A percentile compares a stretch with the other conserved stretches of the same genome.
Conservation (phyloP, 23 tunicate genomes). For the Botrylloides violaceus region DNA sequence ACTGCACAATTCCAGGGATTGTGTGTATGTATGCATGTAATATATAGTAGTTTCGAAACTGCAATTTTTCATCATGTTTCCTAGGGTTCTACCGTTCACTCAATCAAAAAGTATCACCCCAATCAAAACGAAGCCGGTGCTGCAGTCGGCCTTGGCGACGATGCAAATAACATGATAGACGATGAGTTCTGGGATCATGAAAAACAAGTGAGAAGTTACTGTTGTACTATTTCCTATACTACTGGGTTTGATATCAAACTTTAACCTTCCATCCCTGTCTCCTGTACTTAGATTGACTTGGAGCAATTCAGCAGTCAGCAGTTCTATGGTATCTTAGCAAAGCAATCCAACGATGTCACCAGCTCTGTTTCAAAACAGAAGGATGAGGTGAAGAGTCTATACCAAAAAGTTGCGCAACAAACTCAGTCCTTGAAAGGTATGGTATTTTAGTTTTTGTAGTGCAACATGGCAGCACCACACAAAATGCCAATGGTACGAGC, state of each 20-base stretch:
- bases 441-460: neutral
- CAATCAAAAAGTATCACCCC: constrained; percentile 70
- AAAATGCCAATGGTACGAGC: neutral
- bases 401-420: constrained; percentile 80
- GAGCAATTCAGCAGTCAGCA: constrained; percentile 86
- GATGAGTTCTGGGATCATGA: constrained; percentile 98
- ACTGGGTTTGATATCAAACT: neutral
- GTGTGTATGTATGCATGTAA: no score
- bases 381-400: constrained; percentile 77
- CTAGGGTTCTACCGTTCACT: constrained; percentile 85
- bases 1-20: no score
- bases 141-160: constrained; percentile 27
- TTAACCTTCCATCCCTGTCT: neutral
- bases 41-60: no score
- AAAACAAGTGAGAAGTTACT: constrained; percentile 79
- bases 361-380: constrained; percentile 72
- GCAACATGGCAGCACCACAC: neutral
- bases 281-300: constrained; percentile 57
- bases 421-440: constrained; percentile 77
- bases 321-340: constrained; percentile 63
- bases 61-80: neutral
- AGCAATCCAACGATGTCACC: constrained; percentile 68
- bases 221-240: neutral
- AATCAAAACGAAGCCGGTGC: constrained; percentile 21
- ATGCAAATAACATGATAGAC: constrained; percentile 15